Evolutionary conservation across 2,888 invertebrate species (phyloP).

Genomic region (Troilus luridus): DNA sequence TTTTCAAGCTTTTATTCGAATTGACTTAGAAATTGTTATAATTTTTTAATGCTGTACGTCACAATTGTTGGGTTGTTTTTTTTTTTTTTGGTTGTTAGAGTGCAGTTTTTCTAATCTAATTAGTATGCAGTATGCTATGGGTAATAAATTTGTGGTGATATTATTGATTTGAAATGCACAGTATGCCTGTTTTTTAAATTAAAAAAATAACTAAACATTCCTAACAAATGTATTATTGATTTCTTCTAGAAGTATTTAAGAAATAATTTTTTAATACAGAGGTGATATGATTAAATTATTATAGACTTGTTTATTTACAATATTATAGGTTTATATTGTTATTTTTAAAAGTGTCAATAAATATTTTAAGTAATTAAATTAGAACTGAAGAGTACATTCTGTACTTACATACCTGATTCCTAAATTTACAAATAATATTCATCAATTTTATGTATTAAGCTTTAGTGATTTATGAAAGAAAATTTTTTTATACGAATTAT

Average conservation of each 20-base stretch:
- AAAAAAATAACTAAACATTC: neutral
- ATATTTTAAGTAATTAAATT: slow-evolving; percentile 13
- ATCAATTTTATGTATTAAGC: slow-evolving; percentile 1
- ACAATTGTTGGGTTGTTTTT: slow-evolving; percentile 25
- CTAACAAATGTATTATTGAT: slow-evolving; percentile 19
- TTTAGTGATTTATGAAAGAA: neutral
- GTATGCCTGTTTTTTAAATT: neutral
- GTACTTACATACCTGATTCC: slow-evolving; percentile 25
- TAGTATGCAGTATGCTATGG: neutral
- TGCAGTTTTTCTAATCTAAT: neutral
- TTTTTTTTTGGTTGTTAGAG: neutral
- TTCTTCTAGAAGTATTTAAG: neutral
- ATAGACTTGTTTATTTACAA: slow-evolving; percentile 46
- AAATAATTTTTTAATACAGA: slow-evolving; percentile 20
- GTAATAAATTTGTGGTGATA: neutral
- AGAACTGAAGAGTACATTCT: neutral
- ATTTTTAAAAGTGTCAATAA: slow-evolving; percentile 35
- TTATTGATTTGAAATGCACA: neutral
- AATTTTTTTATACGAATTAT: neutral
- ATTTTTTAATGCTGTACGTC: neutral
- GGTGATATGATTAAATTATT: slow-evolving; percentile 39
- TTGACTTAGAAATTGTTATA: neutral
- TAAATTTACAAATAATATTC: neutral
- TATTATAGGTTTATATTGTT: slow-evolving; percentile 46
- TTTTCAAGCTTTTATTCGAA: slow-evolving; percentile 19